Evolutionary conservation across 1,140 invertebrate species (phyloP).

Genomic region (Paraescarpia echinospica): DNA sequence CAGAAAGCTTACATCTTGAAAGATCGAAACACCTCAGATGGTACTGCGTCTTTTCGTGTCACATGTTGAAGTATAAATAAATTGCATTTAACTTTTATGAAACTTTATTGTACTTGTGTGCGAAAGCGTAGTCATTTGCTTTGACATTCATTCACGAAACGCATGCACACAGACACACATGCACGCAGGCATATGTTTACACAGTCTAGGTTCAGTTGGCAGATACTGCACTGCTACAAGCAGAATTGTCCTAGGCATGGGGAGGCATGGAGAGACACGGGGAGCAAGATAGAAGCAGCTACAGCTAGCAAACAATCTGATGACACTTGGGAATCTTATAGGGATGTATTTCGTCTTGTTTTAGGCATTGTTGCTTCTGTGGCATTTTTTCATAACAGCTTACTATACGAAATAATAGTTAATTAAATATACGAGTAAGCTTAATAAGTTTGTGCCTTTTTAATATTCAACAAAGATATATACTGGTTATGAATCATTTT

Average conservation of each 20-base stretch:
- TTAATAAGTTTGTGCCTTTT: no score
- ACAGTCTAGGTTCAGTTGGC: neutral
- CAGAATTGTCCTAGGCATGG: neutral
- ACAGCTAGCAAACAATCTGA: neutral
- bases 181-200: neutral
- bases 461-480: neutral
- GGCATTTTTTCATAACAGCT: neutral
- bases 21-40: neutral
- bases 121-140: neutral
- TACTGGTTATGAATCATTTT: neutral
- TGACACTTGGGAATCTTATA: neutral
- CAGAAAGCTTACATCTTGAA: neutral
- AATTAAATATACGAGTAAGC: neutral
- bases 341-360: neutral
- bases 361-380: neutral
- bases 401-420: neutral
- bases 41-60: neutral
- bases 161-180: neutral
- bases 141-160: neutral
- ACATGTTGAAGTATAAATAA: neutral
- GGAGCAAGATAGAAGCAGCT: neutral
- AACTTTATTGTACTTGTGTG: neutral
- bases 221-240: neutral
- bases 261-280: no score
- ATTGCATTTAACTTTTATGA: neutral